Base-by-base conservation (phyloP, 2,113 vertebrate genomes). In the Chamaea fasciata region DNA sequence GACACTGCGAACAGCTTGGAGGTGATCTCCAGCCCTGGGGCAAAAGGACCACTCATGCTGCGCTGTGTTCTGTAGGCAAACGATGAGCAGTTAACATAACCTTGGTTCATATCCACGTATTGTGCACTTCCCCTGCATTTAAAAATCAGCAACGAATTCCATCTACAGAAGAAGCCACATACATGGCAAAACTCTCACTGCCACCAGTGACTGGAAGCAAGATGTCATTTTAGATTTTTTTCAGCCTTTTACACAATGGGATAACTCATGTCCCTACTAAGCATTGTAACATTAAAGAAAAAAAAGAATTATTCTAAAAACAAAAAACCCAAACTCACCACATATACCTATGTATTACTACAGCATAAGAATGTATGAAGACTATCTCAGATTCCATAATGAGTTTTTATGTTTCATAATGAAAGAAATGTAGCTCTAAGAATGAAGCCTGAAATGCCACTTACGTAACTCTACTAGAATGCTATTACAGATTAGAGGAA, bases 1-100 rank as follows among this genome's bases (percentile, higher is more conserved):
- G 99, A 99, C 69, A 99, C 98, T 42, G 99, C 98, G 94, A 99
- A 99, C 55, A 99, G 91, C 57, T 98, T 98, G 1, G 99, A 97
- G 3, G 98, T 98, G 28, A 99, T 97, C 76, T 99, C 98, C 92
- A 99, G 96, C 4, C 98, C 98, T 0, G 99, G 99, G 87, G 98
- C 98, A 91, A 99, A 99, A 73, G 99, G 99, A n/a, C 99, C 98
- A 4, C 98, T 98, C 92, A 99, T 84, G 65, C 83, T 98, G 44
- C 99, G 98, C 92, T 99, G 99, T 17, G 99, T 98, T 98, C 99
- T 99, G 94, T 10, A 95, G 87, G 94, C 28, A 97, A 91, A 95
- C 8, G 5, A 74, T 15, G 22, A 83, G 76, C 81, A 82, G 91
- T 96, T 93, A 97, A 65, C 69, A 78, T 41, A 62, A 65, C 28